phyloP scores from a whole-genome alignment of 2,113 vertebrate species.

The Spermophilus dauricus region DNA sequence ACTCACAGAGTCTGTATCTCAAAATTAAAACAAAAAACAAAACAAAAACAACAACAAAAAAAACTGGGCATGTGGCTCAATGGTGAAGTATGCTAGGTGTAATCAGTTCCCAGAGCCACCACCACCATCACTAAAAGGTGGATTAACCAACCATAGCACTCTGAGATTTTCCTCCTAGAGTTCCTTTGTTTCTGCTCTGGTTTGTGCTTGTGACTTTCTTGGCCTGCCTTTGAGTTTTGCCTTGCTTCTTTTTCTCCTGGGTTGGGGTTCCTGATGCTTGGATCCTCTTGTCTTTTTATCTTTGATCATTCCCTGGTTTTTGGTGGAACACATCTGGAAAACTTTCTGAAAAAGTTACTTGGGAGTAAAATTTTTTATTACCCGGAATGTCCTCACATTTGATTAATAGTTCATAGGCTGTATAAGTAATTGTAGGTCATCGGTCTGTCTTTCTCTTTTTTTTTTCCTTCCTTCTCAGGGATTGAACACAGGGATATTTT shows the following conservation, averaged over 20 bases:
- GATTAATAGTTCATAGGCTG: conserved; percentile 27
- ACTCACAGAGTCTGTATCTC: too few species aligned
- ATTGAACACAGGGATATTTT: too few species aligned
- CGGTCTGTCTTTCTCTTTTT: too few species aligned
- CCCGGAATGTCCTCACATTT: neutral
- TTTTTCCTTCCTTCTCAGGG: too few species aligned
- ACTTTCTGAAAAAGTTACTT: neutral
- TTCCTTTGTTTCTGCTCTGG: neutral
- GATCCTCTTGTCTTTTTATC: neutral
- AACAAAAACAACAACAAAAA: too few species aligned
- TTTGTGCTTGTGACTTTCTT: neutral
- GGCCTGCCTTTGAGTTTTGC: neutral
- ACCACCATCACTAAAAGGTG: too few species aligned
- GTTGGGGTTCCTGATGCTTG: neutral
- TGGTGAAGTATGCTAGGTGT: too few species aligned
- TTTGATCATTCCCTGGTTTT: neutral
- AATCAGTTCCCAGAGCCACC: too few species aligned
- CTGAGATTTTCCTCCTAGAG: neutral
- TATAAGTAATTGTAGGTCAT: neutral
- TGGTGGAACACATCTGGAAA: neutral
- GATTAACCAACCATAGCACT: too few species aligned
- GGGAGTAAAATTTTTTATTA: neutral
- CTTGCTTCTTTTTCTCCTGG: neutral
- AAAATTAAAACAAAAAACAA: too few species aligned
- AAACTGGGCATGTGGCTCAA: too few species aligned